Evolutionary conservation across 2,888 invertebrate genomes (phyloP).

Genomic region (Tryphoninae sp.): DNA sequence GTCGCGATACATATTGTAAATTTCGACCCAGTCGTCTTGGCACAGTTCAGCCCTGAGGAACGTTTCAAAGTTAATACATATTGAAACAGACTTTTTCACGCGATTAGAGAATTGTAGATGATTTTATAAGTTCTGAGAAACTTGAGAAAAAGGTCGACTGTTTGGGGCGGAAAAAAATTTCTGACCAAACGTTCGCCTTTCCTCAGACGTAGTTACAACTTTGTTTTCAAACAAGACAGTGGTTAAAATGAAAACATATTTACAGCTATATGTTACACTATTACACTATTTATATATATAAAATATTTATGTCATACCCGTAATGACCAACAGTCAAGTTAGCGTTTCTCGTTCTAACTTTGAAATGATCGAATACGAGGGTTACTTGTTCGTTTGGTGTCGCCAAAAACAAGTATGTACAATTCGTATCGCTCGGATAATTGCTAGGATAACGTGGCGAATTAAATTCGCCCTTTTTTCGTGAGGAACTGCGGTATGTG

Average conservation of each 20-base stretch:
- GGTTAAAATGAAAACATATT: neutral
- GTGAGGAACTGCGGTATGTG: constrained; percentile 93
- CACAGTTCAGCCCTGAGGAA: constrained; percentile 87
- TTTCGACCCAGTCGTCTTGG: constrained; percentile 96
- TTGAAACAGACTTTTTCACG: constrained; percentile 2
- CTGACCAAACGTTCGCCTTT: too few species aligned
- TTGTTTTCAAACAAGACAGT: too few species aligned
- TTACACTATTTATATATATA: neutral
- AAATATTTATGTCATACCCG: constrained; percentile 83
- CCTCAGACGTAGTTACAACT: neutral
- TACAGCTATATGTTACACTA: neutral
- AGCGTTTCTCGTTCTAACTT: constrained; percentile 91
- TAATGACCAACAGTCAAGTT: constrained; percentile 90
- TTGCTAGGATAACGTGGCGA: constrained; percentile 98
- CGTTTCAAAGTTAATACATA: neutral
- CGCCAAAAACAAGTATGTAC: constrained; percentile 94
- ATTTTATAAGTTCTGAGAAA: neutral
- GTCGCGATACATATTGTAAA: constrained; percentile 94
- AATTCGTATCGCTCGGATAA: constrained; percentile 97
- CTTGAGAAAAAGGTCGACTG: too few species aligned
- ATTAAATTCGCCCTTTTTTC: constrained; percentile 95
- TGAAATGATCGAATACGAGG: constrained; percentile 95
- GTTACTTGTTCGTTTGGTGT: constrained; percentile 94
- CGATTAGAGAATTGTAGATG: neutral
- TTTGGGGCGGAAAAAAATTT: too few species aligned